These are phyloP conservation scores for Agrochola litura DNA, from an alignment of 2,888 invertebrate species.

Conservation along the genomic window DNA sequence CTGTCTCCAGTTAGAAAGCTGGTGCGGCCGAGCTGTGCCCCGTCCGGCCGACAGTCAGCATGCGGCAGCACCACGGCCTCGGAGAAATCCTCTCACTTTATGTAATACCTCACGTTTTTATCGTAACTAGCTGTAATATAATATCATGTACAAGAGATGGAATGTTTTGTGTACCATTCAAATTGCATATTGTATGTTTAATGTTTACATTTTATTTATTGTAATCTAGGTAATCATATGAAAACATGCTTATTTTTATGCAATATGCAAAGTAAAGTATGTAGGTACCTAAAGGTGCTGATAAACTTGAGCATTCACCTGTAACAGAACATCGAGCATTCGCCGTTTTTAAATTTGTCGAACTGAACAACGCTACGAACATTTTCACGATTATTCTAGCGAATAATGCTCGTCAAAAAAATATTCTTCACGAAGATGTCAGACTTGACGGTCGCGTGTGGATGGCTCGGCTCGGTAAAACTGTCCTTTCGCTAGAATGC, in stretches of 20 bases:
- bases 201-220: constrained; percentile 6
- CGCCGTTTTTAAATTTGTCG: no score
- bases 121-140: constrained; percentile 15
- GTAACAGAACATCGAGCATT: no score
- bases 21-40: background rate
- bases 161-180: constrained; percentile 3
- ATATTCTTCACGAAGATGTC: no score
- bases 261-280: no score
- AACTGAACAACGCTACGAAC: no score
- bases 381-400: no score
- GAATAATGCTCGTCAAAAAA: no score
- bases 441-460: no score
- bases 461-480: no score
- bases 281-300: no score
- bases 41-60: constrained; percentile 8
- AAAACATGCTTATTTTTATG: background rate
- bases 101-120: constrained; percentile 15
- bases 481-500: no score
- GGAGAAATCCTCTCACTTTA: constrained; percentile 35
- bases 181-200: constrained; percentile 1
- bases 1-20: constrained; percentile 25
- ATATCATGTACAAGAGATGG: constrained; percentile 5
- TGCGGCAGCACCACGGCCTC: background rate
- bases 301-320: no score
- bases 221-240: background rate